These are phyloP conservation scores for Microtus montanus DNA, from an alignment of 2,113 vertebrate species.

Conservation along the genomic window DNA sequence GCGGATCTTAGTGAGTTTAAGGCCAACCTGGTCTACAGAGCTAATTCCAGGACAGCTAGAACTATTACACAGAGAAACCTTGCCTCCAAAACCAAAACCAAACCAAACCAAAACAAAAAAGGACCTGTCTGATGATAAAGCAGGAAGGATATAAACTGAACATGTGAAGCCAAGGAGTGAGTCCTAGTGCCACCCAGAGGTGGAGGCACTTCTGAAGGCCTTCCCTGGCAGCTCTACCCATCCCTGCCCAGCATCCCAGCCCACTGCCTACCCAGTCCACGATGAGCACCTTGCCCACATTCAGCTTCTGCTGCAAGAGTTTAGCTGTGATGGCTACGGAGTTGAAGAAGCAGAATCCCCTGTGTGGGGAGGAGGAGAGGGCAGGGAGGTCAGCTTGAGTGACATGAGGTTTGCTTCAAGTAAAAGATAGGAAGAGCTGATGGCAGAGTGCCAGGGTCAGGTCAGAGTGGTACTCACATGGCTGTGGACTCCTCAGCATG, in stretches of 20 bases:
- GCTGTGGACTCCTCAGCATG: slow-evolving; percentile 93
- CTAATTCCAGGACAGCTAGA: too few species aligned
- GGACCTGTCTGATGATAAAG: background rate
- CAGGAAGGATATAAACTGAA: background rate
- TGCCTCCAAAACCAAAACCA: too few species aligned
- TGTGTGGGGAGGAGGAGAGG: slow-evolving; percentile 69
- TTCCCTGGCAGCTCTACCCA: background rate
- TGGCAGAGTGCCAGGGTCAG: background rate
- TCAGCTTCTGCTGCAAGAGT: slow-evolving; percentile 95
- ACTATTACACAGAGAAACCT: too few species aligned
- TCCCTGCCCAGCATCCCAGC: background rate
- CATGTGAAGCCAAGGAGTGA: background rate
- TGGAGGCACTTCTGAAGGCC: background rate
- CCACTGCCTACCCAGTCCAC: slow-evolving; percentile 95
- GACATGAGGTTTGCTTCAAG: rapidly evolving
- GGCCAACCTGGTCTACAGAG: too few species aligned
- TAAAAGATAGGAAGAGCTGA: background rate
- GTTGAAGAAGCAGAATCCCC: slow-evolving; percentile 99
- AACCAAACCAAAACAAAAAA: too few species aligned
- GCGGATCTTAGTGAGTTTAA: too few species aligned
- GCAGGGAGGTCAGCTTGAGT: background rate
- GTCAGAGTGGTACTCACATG: slow-evolving; percentile 86
- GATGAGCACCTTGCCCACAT: slow-evolving; percentile 97
- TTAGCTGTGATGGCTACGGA: slow-evolving; percentile 97
- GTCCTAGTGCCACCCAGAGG: background rate